Evolutionary conservation across 2,888 invertebrate species (phyloP), one percentile per base, ranked within the genome.

Genomic region (Notodonta dromedarius): DNA sequence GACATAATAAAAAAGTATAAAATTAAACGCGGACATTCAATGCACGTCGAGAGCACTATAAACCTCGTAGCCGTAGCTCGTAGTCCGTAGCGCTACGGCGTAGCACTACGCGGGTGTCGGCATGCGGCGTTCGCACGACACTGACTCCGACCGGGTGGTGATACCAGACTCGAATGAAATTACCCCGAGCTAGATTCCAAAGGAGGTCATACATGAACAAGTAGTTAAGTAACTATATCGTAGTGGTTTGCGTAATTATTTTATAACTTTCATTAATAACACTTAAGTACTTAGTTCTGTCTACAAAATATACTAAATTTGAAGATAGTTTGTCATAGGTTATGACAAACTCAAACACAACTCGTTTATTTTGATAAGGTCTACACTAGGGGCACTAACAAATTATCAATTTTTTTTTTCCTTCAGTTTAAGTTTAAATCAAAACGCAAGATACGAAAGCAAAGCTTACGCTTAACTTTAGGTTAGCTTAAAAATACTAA

Each of bases 81-180:
- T 76, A 75, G 65, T 66, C 60, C 76, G 82, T 77, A 80, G 76
- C 77, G 78, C 79, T 82, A 83, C 83, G 82, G 65, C 83, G 88
- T 82, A 82, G 78, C 71, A 65, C 73, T 67, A 79, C 83, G 82
- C 85, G 85, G 69, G 82, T 78, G 80, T 65, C 79, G 70, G 76
- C 79, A 74, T 69, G 66, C 74, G 76, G 65, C 62, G 66, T 69
- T 71, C 70, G 70, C 74, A 77, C 74, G 65, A 74, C 68, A 86
- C 89, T 88, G 86, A 66, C 76, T 78, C 68, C 70, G 73, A 63
- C 63, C 66, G 69, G 66, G 42, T 69, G 55, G 85, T 76, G 86
- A 80, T 88, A 66, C 86, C 87, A 84, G 82, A 76, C 72, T 74
- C 65, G 76, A 78, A 73, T 75, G 59, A 76, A 80, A 83, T 84